Percentiles rank a stretch among this genome's conserved stretches.
phyloP scores from a whole-genome alignment of 2,888 invertebrate species.

The Rhagonycha lutea region DNA sequence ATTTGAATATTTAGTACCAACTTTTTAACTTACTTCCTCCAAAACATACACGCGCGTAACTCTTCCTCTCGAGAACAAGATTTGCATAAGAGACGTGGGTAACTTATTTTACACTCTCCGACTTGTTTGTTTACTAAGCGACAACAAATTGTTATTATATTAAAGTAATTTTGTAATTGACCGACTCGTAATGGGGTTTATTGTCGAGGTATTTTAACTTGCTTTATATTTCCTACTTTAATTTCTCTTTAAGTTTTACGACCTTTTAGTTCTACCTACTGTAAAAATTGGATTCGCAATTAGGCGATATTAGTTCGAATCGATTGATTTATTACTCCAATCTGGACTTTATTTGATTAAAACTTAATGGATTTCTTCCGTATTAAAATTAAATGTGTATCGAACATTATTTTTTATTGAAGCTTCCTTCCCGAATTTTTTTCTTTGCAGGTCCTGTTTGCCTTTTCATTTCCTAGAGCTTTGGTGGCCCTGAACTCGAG shows the following conservation, averaged over 20 bases:
- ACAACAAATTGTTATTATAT: conserved; percentile 13
- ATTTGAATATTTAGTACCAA: conserved; percentile 35
- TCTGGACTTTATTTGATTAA: not conserved
- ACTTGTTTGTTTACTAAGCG: not conserved
- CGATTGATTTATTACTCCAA: not conserved
- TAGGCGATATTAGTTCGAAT: not conserved
- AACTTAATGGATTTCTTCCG: not conserved
- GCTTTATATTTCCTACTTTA: conserved; percentile 9
- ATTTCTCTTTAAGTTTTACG: not conserved
- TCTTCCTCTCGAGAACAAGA: not conserved
- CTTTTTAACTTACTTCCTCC: not conserved
- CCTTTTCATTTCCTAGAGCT: not conserved
- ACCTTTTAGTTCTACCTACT: not conserved
- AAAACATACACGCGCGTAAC: not conserved
- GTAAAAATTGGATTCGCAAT: not conserved
- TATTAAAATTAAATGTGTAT: not conserved
- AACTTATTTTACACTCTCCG: not conserved
- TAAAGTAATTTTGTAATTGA: conserved; percentile 19
- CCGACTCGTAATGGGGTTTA: conserved; percentile 8
- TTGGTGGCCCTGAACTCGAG: not conserved
- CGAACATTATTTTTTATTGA: not conserved
- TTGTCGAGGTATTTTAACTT: conserved; percentile 10
- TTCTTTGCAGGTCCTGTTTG: not conserved
- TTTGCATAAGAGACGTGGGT: not conserved
- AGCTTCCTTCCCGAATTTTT: not conserved